These are phyloP conservation scores for Dicrostonyx torquatus DNA, from an alignment of 2,797 vertebrate species.

Conservation along the genomic window DNA sequence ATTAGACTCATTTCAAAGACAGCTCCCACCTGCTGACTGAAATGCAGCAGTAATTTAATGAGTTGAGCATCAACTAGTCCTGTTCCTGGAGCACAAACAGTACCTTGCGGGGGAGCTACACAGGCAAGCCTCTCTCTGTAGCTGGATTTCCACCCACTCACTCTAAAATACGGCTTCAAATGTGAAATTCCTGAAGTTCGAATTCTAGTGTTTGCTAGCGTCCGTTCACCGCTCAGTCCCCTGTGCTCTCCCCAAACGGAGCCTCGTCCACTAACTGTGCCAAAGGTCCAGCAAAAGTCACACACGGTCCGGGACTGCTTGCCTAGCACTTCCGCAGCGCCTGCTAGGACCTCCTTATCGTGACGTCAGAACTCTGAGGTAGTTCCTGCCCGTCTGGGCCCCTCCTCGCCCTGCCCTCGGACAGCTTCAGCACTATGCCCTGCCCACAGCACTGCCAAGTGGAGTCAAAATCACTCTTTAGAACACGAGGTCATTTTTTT, in stretches of 20 bases:
- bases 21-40: conserved; percentile 72
- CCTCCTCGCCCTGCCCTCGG: background rate
- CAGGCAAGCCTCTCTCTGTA: background rate
- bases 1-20: conserved; percentile 75
- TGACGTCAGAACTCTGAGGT: background rate
- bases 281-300: conserved; percentile 33
- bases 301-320: background rate
- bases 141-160: background rate
- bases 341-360: background rate
- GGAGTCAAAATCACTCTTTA: background rate
- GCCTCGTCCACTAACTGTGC: background rate
- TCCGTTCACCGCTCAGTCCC: background rate
- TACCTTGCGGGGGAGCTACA: background rate
- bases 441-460: background rate
- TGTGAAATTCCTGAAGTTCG: conserved; percentile 33
- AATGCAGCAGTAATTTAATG: conserved; percentile 76
- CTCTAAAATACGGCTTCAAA: conserved; percentile 22
- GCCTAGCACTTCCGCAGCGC: background rate
- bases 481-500: background rate
- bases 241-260: background rate
- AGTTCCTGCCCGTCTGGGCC: background rate
- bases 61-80: conserved; percentile 76
- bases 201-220: background rate
- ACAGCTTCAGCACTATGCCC: background rate
- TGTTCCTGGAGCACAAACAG: background rate